Evolutionary conservation across 2,113 vertebrate species (phyloP), one percentile per base, ranked within the genome.

Genomic region (Chauna torquata): DNA sequence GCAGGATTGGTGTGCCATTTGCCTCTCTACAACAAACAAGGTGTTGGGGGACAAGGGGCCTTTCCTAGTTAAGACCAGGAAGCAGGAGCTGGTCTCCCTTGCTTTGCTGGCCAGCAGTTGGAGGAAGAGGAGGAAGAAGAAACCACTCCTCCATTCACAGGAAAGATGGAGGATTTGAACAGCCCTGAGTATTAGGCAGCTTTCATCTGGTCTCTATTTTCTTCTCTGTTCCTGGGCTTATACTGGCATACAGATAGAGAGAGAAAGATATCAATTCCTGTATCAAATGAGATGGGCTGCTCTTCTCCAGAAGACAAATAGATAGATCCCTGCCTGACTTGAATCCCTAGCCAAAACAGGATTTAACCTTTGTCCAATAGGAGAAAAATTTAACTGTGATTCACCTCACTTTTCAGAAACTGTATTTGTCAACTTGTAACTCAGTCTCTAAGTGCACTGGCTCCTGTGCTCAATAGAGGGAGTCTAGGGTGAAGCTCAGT

Each of bases 381-480:
- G 15, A 85, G 10, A 82, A 74, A 75, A 88, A 40, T 6, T 2
- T 45, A 24, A 44, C 40, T 47, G 20, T 34, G 72, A 59, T 49
- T 83, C 44, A 84, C 11, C 8, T 58, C 40, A 52, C 34, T 11
- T 68, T 82, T 89, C 69, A 74, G 49, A 49, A 91, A 72, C 23
- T 44, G 23, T 38, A 47, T 61, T 78, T 45, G 25, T 6, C 40
- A 90, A 25, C 16, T n/a, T 65, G 17, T 44, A 78, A 61, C 38
- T 77, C 55, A 42, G 49, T 23, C 7, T 65, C 30, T 4, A 74
- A 52, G 36, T 75, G 34, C 11, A 25, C 12, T 65, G 13, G 25
- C 70, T 78, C 14, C 23, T 44, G 44, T 9, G 30, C 12, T 84
- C 36, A 75, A 20, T 13, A 49, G 12, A 50, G 66, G 0, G 0